Conservation (phyloP, 2,888 invertebrate species). For the Vanessa cardui region DNA sequence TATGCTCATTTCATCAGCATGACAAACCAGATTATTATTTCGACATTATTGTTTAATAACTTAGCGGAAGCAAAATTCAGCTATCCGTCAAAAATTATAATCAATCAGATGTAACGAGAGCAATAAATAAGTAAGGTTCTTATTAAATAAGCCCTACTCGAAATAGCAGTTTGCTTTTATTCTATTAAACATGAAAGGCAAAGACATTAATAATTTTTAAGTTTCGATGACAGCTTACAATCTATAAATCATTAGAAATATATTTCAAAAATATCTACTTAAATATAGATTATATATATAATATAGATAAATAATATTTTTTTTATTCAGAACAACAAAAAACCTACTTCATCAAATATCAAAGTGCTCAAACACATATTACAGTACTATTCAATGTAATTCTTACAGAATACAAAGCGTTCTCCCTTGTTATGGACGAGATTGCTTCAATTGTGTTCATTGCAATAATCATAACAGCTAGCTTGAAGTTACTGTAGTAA, state of each 20-base stretch:
- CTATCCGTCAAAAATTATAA: no score
- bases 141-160: no score
- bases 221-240: neutral
- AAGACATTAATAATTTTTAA: neutral
- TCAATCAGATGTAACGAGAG: no score
- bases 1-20: neutral
- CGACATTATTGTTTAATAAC: no score
- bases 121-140: no score
- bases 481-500: neutral
- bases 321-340: no score
- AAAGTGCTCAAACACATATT: neutral
- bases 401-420: conserved; percentile 9
- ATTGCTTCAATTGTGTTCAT: conserved; percentile 8
- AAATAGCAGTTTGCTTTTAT: no score
- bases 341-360: no score
- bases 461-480: conserved; percentile 4
- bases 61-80: no score
- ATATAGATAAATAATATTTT: no score
- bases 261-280: neutral
- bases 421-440: neutral
- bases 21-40: no score
- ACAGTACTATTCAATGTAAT: conserved; percentile 5
- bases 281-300: no score
- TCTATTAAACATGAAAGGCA: neutral
- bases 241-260: neutral